phyloP scores from a whole-genome alignment of 2,113 vertebrate species.

The Oryzias curvinotus region DNA sequence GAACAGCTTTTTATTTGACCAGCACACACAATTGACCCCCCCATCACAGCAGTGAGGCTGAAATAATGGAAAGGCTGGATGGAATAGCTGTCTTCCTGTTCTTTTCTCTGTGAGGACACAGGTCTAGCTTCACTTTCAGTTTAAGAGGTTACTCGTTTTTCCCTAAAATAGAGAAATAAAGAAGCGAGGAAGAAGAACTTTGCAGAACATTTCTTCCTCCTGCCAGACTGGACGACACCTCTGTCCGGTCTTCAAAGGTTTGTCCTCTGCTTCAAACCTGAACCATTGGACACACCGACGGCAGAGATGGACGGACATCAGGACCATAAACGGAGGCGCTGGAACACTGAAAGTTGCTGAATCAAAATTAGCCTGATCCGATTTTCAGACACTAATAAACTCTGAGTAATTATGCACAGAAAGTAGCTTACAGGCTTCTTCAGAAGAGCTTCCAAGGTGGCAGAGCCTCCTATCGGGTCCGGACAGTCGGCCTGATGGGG shows the following conservation, averaged over 20 bases:
- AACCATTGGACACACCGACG: too few species aligned
- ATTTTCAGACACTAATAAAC: slow-evolving; percentile 18
- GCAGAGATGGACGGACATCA: too few species aligned
- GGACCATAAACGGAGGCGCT: not conserved
- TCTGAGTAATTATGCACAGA: slow-evolving; percentile 27
- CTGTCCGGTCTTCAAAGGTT: too few species aligned
- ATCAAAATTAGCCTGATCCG: slow-evolving; percentile 7
- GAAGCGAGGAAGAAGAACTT: too few species aligned
- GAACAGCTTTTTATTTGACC: slow-evolving; percentile 8
- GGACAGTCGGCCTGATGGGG: slow-evolving; percentile 55
- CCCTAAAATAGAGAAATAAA: too few species aligned
- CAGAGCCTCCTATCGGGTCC: slow-evolving; percentile 63
- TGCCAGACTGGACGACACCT: too few species aligned
- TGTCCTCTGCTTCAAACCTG: too few species aligned
- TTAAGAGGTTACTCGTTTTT: too few species aligned
- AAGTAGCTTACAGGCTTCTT: slow-evolving; percentile 42
- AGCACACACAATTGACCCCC: slow-evolving; percentile 15
- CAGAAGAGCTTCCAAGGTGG: slow-evolving; percentile 53
- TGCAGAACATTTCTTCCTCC: too few species aligned
- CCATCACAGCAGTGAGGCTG: slow-evolving; percentile 15
- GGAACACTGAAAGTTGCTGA: slow-evolving; percentile 21
- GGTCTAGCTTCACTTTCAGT: too few species aligned
- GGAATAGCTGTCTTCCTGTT: not conserved
- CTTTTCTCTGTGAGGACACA: too few species aligned
- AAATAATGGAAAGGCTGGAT: slow-evolving; percentile 27